Evolutionary conservation across 2,797 vertebrate genomes (phyloP), one percentile per base, ranked within the genome.

Genomic region (Erethizon dorsatum): DNA sequence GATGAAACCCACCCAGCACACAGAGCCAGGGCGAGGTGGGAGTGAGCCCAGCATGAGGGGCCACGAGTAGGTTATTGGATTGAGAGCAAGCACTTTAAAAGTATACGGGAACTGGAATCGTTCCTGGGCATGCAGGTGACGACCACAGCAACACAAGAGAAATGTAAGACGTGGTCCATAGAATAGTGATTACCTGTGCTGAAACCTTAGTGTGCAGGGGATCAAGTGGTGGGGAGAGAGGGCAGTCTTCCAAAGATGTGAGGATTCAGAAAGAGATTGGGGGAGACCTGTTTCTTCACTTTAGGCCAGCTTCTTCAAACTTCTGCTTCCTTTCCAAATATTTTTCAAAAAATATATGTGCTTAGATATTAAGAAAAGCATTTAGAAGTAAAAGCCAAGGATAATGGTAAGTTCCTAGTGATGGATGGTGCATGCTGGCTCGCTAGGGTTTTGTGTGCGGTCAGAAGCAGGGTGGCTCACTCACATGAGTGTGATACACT

Each of bases 301-400:
- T 79, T 18, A 57, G 28, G 37, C 45, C 24, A 73, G 17, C 41
- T 87, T 84, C 69, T 89, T 91, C 52, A 54, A 8, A 54, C 73
- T 47, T 31, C 22, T 20, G 41, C 54, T 69, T 56, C 13, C 57
- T 91, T 92, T 90, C 41, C 77, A 95, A 75, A 83, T 79, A 50
- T 10, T 84, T 95, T 84, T 73, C 52, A 54, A 65, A 52, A 87
- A 31, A 33, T 18, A 4, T 57, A n/a, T 85, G 57, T 86, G 67
- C 67, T 56, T 83, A 50, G 13, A 41, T 91, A 75, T 57, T 75
- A 73, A 65, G 63, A 87, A 95, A 91, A 65, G 13, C 5, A 10
- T 89, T 90, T 90, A 65, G 80, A 94, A 31, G 52, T 22, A 82
- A 92, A 93, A 14, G 45, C 54, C 56, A 52, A n/a, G 41, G 28